These are phyloP conservation scores for Alaudala cheleensis DNA, from an alignment of 2,113 vertebrate species.

Conservation along the genomic window DNA sequence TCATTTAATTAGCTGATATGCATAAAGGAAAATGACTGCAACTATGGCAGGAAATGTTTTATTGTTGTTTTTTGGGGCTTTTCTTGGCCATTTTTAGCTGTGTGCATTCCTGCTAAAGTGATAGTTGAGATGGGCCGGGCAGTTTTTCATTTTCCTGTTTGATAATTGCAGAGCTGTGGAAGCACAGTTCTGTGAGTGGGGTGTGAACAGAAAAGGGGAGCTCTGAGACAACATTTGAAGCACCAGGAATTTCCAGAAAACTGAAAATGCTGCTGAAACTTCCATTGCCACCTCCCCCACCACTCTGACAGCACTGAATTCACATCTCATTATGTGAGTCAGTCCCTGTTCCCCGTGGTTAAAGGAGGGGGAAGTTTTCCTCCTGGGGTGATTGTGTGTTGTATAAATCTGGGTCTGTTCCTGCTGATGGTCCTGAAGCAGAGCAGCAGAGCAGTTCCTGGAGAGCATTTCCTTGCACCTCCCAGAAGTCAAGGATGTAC, in stretches of 20 bases:
- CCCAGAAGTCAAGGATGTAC: background rate
- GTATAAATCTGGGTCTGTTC: background rate
- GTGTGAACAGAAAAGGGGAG: background rate
- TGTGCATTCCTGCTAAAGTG: background rate
- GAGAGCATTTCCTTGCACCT: background rate
- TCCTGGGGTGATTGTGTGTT: background rate
- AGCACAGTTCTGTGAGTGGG: background rate
- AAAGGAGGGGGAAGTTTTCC: background rate
- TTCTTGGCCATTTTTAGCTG: background rate
- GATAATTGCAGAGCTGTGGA: background rate
- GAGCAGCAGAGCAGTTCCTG: background rate
- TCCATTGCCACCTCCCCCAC: background rate
- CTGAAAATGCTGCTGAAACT: background rate
- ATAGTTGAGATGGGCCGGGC: background rate
- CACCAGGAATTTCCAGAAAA: background rate
- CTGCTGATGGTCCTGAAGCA: background rate
- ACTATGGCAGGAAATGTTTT: background rate
- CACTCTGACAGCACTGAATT: background rate
- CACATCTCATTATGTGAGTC: background rate
- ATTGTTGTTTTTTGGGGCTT: background rate
- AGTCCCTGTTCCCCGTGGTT: background rate
- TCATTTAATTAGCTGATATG: background rate
- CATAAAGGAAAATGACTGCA: background rate
- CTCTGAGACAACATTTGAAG: background rate
- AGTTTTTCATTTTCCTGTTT: background rate